A percentile compares a stretch with the other conserved stretches of the same genome.
Evolutionary conservation across 2,888 invertebrate species (phyloP).

Genomic region (Barypeithes pellucidus): DNA sequence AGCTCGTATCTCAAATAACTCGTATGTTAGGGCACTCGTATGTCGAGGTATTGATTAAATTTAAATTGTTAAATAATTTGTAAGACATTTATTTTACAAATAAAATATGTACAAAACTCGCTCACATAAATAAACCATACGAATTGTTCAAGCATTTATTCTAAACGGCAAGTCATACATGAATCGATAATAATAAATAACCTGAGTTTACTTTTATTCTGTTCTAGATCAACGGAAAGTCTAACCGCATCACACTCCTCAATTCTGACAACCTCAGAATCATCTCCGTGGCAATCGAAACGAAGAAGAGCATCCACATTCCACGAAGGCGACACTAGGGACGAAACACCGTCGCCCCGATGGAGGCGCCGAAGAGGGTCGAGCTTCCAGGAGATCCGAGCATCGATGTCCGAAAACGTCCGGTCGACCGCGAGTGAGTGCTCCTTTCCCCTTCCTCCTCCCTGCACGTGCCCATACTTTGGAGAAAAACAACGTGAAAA

Average conservation of each 20-base stretch:
- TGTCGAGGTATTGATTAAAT: too few species aligned
- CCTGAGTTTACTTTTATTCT: not conserved
- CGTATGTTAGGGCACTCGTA: too few species aligned
- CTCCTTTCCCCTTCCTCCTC: conserved; percentile 78
- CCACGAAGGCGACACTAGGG: conserved; percentile 70
- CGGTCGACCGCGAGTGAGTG: conserved; percentile 56
- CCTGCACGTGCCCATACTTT: conserved; percentile 88
- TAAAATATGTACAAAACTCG: too few species aligned
- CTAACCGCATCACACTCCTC: conserved; percentile 66
- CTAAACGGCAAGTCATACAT: too few species aligned
- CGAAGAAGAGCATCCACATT: conserved; percentile 72
- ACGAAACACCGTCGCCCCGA: conserved; percentile 67
- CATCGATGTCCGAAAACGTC: conserved; percentile 9
- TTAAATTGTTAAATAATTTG: too few species aligned
- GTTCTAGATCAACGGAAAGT: conserved; percentile 61
- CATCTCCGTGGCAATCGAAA: conserved; percentile 64
- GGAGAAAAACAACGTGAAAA: conserved; percentile 77
- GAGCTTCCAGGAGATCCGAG: conserved; percentile 41
- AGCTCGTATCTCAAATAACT: too few species aligned
- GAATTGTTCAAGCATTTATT: too few species aligned
- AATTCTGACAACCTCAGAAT: conserved; percentile 62
- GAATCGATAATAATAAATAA: too few species aligned
- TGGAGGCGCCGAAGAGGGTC: conserved; percentile 67
- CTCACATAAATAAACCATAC: too few species aligned
- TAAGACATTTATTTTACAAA: too few species aligned